Conservation (phyloP, 1,140 invertebrate species). For the Macrocentrus cingulum region DNA sequence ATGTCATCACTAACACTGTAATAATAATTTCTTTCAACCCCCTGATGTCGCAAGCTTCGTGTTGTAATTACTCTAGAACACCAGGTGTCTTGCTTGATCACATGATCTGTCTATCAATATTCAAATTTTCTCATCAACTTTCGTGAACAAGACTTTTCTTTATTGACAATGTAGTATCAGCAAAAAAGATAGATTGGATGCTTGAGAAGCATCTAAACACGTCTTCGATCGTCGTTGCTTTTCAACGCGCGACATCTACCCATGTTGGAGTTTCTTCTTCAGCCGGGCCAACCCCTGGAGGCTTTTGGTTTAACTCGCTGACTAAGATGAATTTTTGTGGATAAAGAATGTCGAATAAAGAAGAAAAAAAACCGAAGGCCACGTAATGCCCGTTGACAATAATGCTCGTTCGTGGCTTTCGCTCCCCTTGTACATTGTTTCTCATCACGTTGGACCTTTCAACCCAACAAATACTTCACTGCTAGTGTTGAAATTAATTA, state of each 20-base stretch:
- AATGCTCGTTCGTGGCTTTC: neutral
- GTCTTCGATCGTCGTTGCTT: neutral
- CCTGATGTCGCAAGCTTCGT: neutral
- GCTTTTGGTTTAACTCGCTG: neutral
- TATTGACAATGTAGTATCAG: slow-evolving; percentile 4
- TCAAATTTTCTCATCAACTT: neutral
- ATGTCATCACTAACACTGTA: too few species aligned
- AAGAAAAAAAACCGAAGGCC: neutral
- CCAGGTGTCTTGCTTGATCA: neutral
- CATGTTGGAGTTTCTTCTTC: neutral
- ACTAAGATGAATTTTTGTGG: neutral
- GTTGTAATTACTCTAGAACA: neutral
- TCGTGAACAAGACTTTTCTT: neutral
- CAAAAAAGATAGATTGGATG: neutral
- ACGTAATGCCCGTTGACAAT: neutral
- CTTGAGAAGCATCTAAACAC: neutral
- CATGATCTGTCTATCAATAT: neutral
- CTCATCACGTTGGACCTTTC: neutral
- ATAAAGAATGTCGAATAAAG: neutral
- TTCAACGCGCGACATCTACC: slow-evolving; percentile 1
- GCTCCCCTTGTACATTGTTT: too few species aligned
- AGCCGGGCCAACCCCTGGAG: neutral
- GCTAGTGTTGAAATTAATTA: neutral
- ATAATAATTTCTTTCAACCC: neutral
- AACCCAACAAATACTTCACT: neutral